Evolutionary conservation across 92 coral and sea anemone species (phyloP).

Genomic region (Ricordea florida): DNA sequence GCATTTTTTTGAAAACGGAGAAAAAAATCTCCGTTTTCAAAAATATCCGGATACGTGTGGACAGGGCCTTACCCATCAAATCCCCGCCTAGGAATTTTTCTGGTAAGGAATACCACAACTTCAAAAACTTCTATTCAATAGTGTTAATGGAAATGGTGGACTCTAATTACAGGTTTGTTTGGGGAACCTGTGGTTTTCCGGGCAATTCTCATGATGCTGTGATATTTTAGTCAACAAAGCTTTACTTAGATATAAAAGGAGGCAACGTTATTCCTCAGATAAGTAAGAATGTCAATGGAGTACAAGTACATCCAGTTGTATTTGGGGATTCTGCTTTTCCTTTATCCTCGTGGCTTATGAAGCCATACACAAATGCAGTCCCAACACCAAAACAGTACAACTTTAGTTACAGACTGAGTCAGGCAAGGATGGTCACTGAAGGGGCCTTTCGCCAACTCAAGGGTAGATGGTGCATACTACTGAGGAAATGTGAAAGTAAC

Average conservation of each 20-base stretch:
- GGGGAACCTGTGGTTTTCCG: conserved; percentile 56
- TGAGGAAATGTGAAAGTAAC: conserved; percentile 51
- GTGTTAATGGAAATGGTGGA: conserved; percentile 64
- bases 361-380: conserved; percentile 39
- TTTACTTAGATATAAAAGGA: conserved; percentile 29
- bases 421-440: conserved; percentile 58
- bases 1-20: no score
- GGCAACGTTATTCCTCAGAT: conserved; percentile 24
- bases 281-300: conserved; percentile 23
- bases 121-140: conserved; percentile 50
- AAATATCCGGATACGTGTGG: no score
- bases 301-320: conserved; percentile 36
- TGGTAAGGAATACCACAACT: conserved; percentile 62
- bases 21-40: no score
- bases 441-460: conserved; percentile 51
- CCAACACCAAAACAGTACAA: conserved; percentile 24
- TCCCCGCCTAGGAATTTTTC: conserved; percentile 47
- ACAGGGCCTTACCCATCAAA: conserved; percentile 47
- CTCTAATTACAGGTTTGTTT: conserved; percentile 37
- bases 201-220: conserved; percentile 43
- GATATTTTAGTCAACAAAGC: conserved; percentile 41
- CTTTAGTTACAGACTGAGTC: conserved; percentile 48
- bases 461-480: conserved; percentile 62
- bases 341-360: conserved; percentile 33
- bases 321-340: conserved; percentile 52